Evolutionary conservation across 1,140 invertebrate species (phyloP).

Genomic region (Drosophila micromelanica): DNA sequence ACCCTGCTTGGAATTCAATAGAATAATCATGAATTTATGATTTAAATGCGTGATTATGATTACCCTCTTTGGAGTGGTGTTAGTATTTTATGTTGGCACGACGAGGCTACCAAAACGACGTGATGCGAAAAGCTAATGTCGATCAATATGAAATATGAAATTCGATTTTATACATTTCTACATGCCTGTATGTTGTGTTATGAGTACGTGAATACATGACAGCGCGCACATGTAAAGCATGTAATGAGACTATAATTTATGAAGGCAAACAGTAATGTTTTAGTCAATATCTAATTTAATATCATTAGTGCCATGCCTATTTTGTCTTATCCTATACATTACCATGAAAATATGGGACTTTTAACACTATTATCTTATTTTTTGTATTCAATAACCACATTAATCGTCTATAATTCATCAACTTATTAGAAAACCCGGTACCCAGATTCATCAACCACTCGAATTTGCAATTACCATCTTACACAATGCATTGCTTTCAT

Average conservation of each 20-base stretch:
- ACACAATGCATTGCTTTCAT: constrained; percentile 61
- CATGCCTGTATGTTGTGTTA: constrained; percentile 54
- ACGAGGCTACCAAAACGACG: constrained; percentile 43
- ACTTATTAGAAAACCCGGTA: not conserved
- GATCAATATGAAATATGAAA: constrained; percentile 71
- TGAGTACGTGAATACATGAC: constrained; percentile 68
- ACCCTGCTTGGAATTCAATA: constrained; percentile 60
- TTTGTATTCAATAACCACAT: no score
- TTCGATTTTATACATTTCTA: constrained; percentile 64
- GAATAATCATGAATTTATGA: constrained; percentile 73
- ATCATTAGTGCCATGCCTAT: constrained; percentile 5
- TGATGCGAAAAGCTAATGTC: constrained; percentile 58
- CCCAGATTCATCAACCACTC: constrained; percentile 24
- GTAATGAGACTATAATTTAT: constrained; percentile 70
- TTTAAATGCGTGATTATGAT: constrained; percentile 73
- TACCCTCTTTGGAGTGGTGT: not conserved
- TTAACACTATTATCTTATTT: no score
- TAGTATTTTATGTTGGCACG: constrained; percentile 25
- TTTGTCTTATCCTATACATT: no score
- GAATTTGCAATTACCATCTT: constrained; percentile 56
- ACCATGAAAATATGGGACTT: no score
- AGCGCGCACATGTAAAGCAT: constrained; percentile 58
- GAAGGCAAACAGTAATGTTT: constrained; percentile 54
- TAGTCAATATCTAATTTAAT: constrained; percentile 1
- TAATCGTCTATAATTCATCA: no score